phyloP scores from a whole-genome alignment of 2,797 vertebrate species.

The Periophthalmus magnuspinnatus region DNA sequence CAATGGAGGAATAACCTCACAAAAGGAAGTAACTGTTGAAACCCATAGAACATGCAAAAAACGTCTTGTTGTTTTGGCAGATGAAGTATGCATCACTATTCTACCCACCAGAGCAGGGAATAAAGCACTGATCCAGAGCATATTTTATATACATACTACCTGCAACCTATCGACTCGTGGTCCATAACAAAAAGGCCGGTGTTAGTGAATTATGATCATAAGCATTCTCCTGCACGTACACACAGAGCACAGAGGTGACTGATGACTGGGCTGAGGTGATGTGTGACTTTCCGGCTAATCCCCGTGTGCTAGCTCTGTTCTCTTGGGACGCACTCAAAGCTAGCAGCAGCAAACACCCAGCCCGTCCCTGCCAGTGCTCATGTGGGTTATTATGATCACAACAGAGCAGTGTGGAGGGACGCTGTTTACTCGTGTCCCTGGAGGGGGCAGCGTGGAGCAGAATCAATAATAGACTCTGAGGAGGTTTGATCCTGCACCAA shows the following conservation, averaged over 20 bases:
- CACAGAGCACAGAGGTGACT: slow-evolving; percentile 41
- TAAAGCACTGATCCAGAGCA: slow-evolving; percentile 9
- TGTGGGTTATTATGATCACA: slow-evolving; percentile 45
- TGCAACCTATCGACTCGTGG: slow-evolving; percentile 1
- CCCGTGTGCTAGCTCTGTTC: slow-evolving; percentile 41
- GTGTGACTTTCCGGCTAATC: slow-evolving; percentile 63
- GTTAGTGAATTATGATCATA: slow-evolving; percentile 19
- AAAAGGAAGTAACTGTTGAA: too few relatives aligned
- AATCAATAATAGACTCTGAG: slow-evolving; percentile 59
- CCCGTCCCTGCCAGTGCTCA: slow-evolving; percentile 27
- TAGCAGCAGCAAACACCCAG: slow-evolving; percentile 53
- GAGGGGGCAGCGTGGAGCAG: slow-evolving; percentile 37
- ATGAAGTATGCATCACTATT: not conserved
- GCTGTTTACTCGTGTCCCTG: slow-evolving; percentile 29
- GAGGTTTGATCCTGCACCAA: slow-evolving; percentile 44
- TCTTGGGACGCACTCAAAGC: slow-evolving; percentile 43
- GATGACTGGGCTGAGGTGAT: slow-evolving; percentile 66
- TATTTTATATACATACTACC: slow-evolving; percentile 1
- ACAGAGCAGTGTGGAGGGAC: slow-evolving; percentile 21
- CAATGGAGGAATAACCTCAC: too few relatives aligned
- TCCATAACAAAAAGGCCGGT: slow-evolving; percentile 4
- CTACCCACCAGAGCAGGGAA: not conserved
- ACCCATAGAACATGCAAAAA: not conserved
- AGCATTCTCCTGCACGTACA: slow-evolving; percentile 4
- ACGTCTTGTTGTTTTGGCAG: not conserved